Evolutionary conservation across 2,113 vertebrate species (phyloP), one percentile per base, ranked within the genome.

Genomic region (Probosciger aterrimus): DNA sequence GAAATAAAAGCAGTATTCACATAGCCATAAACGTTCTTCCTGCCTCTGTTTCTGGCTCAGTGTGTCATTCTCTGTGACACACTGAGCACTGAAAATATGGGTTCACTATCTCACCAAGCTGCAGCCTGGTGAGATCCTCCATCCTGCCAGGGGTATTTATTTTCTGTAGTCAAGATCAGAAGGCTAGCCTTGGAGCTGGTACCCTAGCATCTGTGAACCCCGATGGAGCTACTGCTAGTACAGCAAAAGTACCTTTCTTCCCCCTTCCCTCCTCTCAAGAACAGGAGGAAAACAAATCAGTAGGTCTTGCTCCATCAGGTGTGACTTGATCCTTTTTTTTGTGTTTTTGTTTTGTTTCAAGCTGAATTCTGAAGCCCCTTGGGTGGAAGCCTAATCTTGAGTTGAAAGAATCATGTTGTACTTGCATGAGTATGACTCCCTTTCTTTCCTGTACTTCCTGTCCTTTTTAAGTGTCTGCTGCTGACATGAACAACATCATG

Each of bases 401-500:
- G 24, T 63, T 71, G 74, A 68, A 93, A 57, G 14, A 91, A 74
- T 67, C 5, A 5, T 55, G 49, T 69, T 93, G 62, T 89, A 70
- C 77, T 87, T 92, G 53, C 69, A 50, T 3, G 31, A 91, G 49
- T 94, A 63, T 14, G 62, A 55, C 60, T 94, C 90, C 81, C 84
- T 93, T 94, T 85, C 92, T 93, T 95, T 95, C 64, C 28, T 82
- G 3, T 60, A 93, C 88, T 69, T 93, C 75, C 90, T 92, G 87
- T 97, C 86, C 65, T 60, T 89, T 96, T 95, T 92, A 97, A 89
- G 95, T 95, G 96, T 97, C 94, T 96, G 95, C 96, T 97, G 88
- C 93, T 96, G 95, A 91, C 97, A 96, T 96, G 98, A 98, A 96
- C 97, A 97, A 71, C 96, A 93, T 98, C 98, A 97, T 97, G 98